Evolutionary conservation across 2,113 vertebrate species (phyloP).

Genomic region (Eubucco bourcierii): DNA sequence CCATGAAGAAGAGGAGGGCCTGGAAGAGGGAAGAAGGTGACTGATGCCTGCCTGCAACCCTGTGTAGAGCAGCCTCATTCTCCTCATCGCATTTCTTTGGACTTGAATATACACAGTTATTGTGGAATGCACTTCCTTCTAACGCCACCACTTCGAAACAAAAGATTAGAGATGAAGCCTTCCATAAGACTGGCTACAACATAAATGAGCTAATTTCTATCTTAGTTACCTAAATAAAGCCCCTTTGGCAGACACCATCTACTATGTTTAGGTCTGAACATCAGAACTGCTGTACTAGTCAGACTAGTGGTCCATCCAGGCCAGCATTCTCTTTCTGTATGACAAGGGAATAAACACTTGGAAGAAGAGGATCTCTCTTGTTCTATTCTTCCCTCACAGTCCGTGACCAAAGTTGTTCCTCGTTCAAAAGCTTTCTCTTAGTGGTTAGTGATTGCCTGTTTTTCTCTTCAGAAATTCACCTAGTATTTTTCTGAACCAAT

Average conservation of each 20-base stretch:
- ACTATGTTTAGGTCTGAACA: neutral
- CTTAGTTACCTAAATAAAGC: neutral
- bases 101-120: neutral
- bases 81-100: neutral
- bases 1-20: neutral
- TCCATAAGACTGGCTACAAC: neutral
- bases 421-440: neutral
- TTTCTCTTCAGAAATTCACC: neutral
- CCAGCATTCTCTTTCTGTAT: neutral
- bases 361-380: neutral
- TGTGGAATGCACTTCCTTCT: neutral
- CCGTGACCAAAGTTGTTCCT: neutral
- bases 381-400: neutral
- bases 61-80: neutral
- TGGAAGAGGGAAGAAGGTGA: neutral
- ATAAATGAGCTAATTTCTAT: neutral
- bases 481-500: neutral
- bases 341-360: neutral
- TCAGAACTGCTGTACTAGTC: neutral
- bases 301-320: neutral
- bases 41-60: neutral
- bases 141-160: neutral
- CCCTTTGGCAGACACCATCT: neutral
- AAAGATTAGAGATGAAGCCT: neutral
- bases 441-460: neutral